Evolutionary conservation across 2,888 invertebrate species (phyloP).

Genomic region (Pyrocoelia pectoralis): DNA sequence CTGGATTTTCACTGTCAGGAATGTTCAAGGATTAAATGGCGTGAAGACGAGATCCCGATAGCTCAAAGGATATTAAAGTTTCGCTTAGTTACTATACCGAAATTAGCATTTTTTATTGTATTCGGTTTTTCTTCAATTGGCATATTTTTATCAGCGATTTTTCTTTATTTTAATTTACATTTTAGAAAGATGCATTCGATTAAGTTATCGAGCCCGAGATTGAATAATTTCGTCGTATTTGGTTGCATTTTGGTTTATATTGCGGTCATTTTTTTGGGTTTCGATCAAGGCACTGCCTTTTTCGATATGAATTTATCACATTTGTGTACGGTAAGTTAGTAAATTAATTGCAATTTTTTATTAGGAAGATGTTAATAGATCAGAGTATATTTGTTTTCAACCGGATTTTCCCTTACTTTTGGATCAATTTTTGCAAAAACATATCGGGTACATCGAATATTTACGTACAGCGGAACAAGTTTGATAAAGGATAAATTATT

Average conservation of each 20-base stretch:
- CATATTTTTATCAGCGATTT: conserved; percentile 76
- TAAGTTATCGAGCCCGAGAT: conserved; percentile 89
- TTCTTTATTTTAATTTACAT: conserved; percentile 83
- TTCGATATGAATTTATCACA: conserved; percentile 75
- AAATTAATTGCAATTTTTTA: too few relatives aligned
- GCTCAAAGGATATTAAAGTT: conserved; percentile 79
- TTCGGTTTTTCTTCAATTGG: conserved; percentile 78
- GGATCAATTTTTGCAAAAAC: conserved; percentile 97
- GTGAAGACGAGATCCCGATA: conserved; percentile 81
- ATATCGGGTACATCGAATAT: conserved; percentile 90
- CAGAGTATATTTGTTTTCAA: conserved; percentile 86
- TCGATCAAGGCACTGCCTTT: conserved; percentile 80
- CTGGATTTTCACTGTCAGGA: conserved; percentile 74
- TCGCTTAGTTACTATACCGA: conserved; percentile 79
- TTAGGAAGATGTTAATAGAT: conserved; percentile 73
- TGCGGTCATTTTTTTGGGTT: conserved; percentile 84
- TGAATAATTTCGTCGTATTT: conserved; percentile 91
- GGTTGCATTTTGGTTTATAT: conserved; percentile 92
- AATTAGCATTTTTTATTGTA: conserved; percentile 77
- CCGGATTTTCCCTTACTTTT: conserved; percentile 90
- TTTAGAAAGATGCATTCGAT: conserved; percentile 86
- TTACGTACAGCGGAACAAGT: conserved; percentile 82
- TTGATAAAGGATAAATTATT: conserved; percentile 89
- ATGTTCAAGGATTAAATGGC: conserved; percentile 75
- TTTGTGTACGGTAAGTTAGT: conserved; percentile 86